Percentiles rank a stretch among this genome's conserved stretches.
Evolutionary conservation across 2,797 vertebrate genomes (phyloP).

Genomic region (Gymnothorax javanicus): DNA sequence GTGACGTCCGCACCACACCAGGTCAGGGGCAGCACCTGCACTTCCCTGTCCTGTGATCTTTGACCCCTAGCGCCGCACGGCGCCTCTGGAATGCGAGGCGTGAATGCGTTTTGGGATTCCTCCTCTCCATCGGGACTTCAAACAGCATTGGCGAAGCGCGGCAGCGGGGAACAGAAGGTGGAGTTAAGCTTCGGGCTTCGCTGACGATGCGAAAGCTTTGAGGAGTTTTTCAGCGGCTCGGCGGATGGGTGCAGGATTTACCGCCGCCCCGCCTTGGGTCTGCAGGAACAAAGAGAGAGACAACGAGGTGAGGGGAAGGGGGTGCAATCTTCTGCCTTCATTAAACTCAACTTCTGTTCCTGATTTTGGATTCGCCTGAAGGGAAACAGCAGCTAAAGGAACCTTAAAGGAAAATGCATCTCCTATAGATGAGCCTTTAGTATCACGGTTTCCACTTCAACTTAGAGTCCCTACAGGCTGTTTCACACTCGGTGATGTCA

Average conservation of each 20-base stretch:
- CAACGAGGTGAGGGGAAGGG: constrained; percentile 27
- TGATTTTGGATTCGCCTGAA: not conserved
- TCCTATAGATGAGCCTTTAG: too few relatives aligned
- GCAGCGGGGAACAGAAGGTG: constrained; percentile 48
- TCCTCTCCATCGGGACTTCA: not conserved
- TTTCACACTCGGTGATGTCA: too few relatives aligned
- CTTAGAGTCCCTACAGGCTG: too few relatives aligned
- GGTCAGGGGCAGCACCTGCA: not conserved
- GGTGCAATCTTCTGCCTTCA: constrained; percentile 14
- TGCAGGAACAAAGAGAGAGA: constrained; percentile 14
- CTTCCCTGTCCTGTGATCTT: constrained; percentile 2
- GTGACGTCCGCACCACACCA: not conserved
- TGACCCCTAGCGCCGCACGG: not conserved
- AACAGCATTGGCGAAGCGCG: constrained; percentile 49
- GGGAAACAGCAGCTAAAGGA: not conserved
- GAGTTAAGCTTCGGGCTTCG: constrained; percentile 46
- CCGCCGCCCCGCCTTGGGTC: not conserved
- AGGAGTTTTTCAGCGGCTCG: constrained; percentile 37
- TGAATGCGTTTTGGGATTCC: not conserved
- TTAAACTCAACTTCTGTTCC: constrained; percentile 25
- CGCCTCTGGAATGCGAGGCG: not conserved
- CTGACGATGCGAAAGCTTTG: constrained; percentile 39
- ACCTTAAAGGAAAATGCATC: too few relatives aligned
- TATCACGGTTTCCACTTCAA: too few relatives aligned
- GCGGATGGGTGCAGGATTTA: not conserved